A percentile compares a stretch with the other conserved stretches of the same genome.
Conservation (phyloP, 2,797 vertebrate genomes). For the Danio choprae region DNA sequence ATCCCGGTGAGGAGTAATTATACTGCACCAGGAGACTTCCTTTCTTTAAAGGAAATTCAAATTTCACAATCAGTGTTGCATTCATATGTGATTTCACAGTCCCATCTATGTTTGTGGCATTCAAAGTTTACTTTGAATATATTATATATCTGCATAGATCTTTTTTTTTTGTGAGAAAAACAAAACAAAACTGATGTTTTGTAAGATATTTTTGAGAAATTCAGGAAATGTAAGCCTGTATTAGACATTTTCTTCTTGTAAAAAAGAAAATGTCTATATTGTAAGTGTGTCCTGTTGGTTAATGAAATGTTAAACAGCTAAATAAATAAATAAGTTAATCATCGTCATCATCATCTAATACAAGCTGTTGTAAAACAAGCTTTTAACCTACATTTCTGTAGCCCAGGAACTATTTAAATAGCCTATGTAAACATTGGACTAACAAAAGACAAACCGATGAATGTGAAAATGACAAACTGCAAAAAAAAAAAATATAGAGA, state of each 20-base stretch:
- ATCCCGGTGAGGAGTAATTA: constrained; percentile 16
- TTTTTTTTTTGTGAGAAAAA: too few relatives aligned
- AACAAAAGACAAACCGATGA: background rate
- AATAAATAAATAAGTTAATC: too few relatives aligned
- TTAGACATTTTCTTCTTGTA: background rate
- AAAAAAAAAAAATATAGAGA: background rate
- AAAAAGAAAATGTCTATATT: too few relatives aligned
- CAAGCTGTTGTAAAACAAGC: background rate
- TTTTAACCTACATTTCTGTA: background rate
- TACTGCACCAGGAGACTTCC: constrained; percentile 10
- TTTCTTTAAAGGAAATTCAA: constrained; percentile 24
- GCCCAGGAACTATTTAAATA: background rate
- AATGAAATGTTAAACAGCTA: too few relatives aligned
- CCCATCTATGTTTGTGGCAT: background rate
- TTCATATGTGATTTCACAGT: background rate
- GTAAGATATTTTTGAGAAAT: background rate
- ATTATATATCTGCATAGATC: background rate
- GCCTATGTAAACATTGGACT: background rate
- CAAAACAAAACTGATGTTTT: too few relatives aligned
- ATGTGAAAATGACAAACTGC: background rate
- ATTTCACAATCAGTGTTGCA: background rate
- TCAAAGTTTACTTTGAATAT: background rate
- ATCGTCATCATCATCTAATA: too few relatives aligned
- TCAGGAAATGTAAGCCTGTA: background rate
- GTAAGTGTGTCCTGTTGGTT: too few relatives aligned